Base-by-base conservation (phyloP, 2,888 invertebrate species). In the Taenaris catops region DNA sequence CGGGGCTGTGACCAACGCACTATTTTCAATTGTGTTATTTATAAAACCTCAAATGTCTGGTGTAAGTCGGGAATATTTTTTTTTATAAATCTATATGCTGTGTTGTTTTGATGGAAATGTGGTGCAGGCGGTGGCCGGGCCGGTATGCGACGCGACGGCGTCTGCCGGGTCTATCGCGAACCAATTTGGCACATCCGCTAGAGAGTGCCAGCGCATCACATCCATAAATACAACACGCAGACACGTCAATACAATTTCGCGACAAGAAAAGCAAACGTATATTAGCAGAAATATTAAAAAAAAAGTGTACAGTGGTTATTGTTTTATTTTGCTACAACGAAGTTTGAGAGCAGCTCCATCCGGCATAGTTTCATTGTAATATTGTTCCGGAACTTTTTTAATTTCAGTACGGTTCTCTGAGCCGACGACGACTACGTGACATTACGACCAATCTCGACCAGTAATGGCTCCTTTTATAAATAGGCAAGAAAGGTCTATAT, bases 101-200 rank as follows among this genome's bases (percentile, higher is more conserved):
- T 16, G 6, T 21, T 27, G 27, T 29, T 49, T 56, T 53, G 59
- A 18, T 36, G 63, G 62, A 67, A 67, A 63, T 58, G 58, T 53
- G 43, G 53, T 53, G 60, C 64, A 63, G 67, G 46, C 70, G 63
- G 70, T 73, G 80, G 78, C 78, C 74, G 72, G 74, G 68, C 67
- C 63, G 83, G 83, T 57, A 81, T 78, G 83, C 79, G 74, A 53
- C 67, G 65, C 58, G 63, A 48, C 70, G 79, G 75, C 78, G 81
- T 80, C 80, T 81, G 66, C 80, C 78, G 79, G 72, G 75, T 75
- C 78, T 72, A 70, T 66, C 71, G 69, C 71, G 69, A 59, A 79
- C 81, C 76, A 65, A 81, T 84, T 86, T 84, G 84, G 84, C 84
- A 84, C 83, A 84, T 84, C 84, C 83, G 84, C 75, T 58, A 63